phyloP scores from a whole-genome alignment of 1,140 invertebrate genomes.

The Andrena cerasifolii region DNA sequence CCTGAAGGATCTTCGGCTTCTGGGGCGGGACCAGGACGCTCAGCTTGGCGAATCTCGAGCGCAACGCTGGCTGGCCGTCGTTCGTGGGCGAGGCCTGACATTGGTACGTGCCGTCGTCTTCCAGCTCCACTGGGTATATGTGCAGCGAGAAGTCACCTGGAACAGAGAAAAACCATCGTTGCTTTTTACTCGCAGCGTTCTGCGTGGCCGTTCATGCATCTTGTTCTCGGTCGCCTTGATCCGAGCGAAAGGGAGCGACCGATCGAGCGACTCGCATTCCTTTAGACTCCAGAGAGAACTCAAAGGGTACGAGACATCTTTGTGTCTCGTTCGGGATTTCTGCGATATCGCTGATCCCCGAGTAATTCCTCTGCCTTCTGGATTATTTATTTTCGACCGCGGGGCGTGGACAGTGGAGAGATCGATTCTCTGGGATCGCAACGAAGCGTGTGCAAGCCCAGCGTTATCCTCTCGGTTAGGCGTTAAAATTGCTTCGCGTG shows the following conservation, averaged over 20 bases:
- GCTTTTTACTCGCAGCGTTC: background rate
- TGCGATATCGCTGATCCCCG: too few relatives aligned
- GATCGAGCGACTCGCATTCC: background rate
- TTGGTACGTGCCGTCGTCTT: constrained; percentile 95
- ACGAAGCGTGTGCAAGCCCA: too few relatives aligned
- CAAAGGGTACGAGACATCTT: too few relatives aligned
- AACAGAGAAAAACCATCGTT: constrained; percentile 72
- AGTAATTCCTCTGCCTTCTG: too few relatives aligned
- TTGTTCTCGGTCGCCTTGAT: background rate
- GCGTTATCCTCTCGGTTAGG: too few relatives aligned
- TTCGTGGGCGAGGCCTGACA: constrained; percentile 92
- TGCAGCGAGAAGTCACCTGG: constrained; percentile 93
- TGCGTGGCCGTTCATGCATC: background rate
- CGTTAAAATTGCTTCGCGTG: too few relatives aligned
- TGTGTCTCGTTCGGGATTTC: too few relatives aligned
- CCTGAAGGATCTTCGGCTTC: constrained; percentile 92
- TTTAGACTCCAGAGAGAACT: background rate
- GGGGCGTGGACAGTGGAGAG: too few relatives aligned
- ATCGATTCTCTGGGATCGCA: too few relatives aligned
- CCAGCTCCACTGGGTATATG: constrained; percentile 93
- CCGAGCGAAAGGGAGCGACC: background rate
- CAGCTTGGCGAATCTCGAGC: constrained; percentile 92
- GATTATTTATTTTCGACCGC: too few relatives aligned
- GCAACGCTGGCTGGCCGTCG: constrained; percentile 89
- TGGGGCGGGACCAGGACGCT: constrained; percentile 95